Evolutionary conservation across 2,797 vertebrate species (phyloP), one percentile per base, ranked within the genome.

Genomic region (Manis crassicaudata): DNA sequence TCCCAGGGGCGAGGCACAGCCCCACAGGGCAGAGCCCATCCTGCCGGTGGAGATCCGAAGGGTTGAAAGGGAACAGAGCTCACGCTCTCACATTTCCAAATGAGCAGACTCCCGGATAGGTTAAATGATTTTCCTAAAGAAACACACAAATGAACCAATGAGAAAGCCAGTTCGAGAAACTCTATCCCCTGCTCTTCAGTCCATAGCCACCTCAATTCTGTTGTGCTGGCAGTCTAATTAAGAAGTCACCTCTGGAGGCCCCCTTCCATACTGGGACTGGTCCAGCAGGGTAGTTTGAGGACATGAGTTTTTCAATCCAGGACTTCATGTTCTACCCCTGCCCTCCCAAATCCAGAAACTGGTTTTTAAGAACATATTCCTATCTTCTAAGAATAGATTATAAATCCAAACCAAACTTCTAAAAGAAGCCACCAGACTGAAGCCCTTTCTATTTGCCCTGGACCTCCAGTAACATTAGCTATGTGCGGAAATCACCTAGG

Each of bases 351-450:
- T 68, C 35, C 32, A 92, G 62, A 88, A 85, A 46, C 29, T 75
- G 5, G 8, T 58, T 76, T 94, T 82, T 32, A 8, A 27, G 62
- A 95, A 83, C 46, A 67, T 35, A 77, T 88, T 88, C 89, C 32
- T 62, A 8, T 90, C 43, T 79, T 93, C 37, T 70, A 81, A 63
- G 8, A 84, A 29, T 63, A 6, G 23, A 56, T 60, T 82, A 27
- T 58, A 84, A 95, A 88, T 27, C 2, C 43, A 87, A 87, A 63
- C 21, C 12, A 90, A 73, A 82, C 16, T 9, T 92, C 40, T 80
- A 17, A 92, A 94, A 95, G 25, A 80, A 72, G n/a, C 7, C 88
- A 62, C 35, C 35, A 90, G 27, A 43, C 10, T 40, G 73, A 83
- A 43, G 65, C 23, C 29, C 70, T 94, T n/a, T 70, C 60, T 52